These are phyloP conservation scores for Chaetophractus vellerosus DNA, from an alignment of 2,797 vertebrate species.

Conservation along the genomic window DNA sequence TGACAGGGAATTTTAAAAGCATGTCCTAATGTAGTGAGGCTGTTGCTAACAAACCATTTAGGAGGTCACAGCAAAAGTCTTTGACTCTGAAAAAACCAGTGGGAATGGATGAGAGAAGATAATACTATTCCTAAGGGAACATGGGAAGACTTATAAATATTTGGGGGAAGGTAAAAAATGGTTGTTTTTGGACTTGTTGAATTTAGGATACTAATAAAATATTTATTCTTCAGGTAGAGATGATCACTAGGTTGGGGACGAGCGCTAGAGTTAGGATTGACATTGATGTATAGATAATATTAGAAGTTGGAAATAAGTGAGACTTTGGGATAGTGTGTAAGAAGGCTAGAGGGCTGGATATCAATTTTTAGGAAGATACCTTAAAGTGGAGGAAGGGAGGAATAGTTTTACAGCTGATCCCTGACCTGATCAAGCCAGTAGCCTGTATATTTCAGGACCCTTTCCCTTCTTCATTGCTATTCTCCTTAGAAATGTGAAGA, in stretches of 20 bases:
- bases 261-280: neutral
- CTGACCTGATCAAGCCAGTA: neutral
- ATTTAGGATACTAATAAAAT: neutral
- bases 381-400: neutral
- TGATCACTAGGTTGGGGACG: neutral
- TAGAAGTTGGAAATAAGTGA: neutral
- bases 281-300: neutral
- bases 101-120: neutral
- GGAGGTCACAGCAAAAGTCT: neutral
- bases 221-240: neutral
- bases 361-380: constrained; percentile 21
- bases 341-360: neutral
- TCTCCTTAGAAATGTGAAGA: constrained; percentile 42
- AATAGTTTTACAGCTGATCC: neutral
- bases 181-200: constrained; percentile 15
- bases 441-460: neutral
- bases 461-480: constrained; percentile 15
- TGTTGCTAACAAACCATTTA: neutral
- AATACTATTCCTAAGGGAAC: neutral
- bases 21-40: neutral
- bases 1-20: neutral
- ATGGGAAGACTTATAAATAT: neutral
- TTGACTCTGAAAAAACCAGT: neutral
- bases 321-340: neutral
- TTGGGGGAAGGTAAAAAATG: constrained; percentile 20